Evolutionary conservation across 2,888 invertebrate species (phyloP).

Genomic region (Nowickia ferox): DNA sequence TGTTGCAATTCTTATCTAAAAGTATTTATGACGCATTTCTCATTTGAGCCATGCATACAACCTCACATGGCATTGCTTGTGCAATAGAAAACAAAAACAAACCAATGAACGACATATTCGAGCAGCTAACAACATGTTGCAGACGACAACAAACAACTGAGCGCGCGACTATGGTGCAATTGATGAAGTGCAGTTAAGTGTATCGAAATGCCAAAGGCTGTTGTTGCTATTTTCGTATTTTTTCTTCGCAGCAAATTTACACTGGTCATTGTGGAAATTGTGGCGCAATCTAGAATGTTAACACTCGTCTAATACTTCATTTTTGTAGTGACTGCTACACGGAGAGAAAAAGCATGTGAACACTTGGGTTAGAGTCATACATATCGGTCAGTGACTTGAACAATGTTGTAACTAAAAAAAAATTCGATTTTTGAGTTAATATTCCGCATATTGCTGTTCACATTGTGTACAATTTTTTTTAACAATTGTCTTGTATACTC

Average conservation of each 20-base stretch:
- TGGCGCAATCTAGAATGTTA: conserved; percentile 71
- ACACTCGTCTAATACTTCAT: conserved; percentile 69
- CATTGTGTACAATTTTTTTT: too few species aligned
- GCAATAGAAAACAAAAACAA: background rate
- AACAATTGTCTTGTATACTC: too few species aligned
- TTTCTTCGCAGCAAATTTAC: conserved; percentile 63
- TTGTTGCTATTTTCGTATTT: conserved; percentile 45
- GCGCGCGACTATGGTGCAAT: conserved; percentile 63
- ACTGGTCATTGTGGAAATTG: conserved; percentile 71
- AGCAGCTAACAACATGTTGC: conserved; percentile 64
- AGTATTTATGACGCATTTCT: conserved; percentile 71
- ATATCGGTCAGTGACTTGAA: too few species aligned
- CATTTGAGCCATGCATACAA: conserved; percentile 41
- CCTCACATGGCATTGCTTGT: conserved; percentile 3
- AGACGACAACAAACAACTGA: conserved; percentile 57
- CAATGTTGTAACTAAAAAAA: too few species aligned
- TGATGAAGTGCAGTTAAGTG: conserved; percentile 72
- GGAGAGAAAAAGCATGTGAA: conserved; percentile 3
- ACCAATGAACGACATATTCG: conserved; percentile 58
- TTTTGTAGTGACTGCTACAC: conserved; percentile 42
- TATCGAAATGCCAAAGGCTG: conserved; percentile 72
- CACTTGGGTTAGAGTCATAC: too few species aligned
- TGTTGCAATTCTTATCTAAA: conserved; percentile 60
- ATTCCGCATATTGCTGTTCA: too few species aligned
- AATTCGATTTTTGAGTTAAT: too few species aligned